phyloP scores from a whole-genome alignment of 2,797 vertebrate species.

The Bradypodion pumilum region DNA sequence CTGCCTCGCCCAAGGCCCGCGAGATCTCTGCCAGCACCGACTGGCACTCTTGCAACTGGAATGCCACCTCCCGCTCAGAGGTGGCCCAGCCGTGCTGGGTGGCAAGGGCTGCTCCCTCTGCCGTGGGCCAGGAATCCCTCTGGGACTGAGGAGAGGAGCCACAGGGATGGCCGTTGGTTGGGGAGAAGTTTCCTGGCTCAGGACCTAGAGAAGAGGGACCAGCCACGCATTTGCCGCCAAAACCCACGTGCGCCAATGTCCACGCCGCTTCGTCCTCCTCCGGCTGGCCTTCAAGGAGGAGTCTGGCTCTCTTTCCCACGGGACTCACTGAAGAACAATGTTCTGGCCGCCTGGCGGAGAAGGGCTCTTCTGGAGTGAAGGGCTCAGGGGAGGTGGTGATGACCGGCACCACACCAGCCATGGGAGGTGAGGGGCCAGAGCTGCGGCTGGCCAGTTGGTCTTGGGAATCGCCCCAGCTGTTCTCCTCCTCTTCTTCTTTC shows the following conservation, averaged over 20 bases:
- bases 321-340: neutral
- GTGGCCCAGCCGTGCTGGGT: conserved; percentile 5
- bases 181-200: neutral
- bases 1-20: neutral
- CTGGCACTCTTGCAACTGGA: conserved; percentile 33
- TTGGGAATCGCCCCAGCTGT: no score
- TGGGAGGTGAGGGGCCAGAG: neutral
- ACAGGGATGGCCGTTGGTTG: neutral
- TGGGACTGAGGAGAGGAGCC: neutral
- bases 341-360: neutral
- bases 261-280: neutral
- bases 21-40: conserved; percentile 21
- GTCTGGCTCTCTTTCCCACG: neutral
- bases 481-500: conserved; percentile 6
- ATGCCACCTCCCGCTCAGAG: neutral
- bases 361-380: neutral
- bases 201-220: rapidly evolving
- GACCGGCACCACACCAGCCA: neutral
- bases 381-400: neutral
- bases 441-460: neutral
- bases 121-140: neutral
- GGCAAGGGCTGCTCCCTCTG: neutral
- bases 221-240: neutral
- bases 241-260: neutral
- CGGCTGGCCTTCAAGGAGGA: neutral